Conservation (phyloP, 2,113 vertebrate genomes). For the Zeus faber region DNA sequence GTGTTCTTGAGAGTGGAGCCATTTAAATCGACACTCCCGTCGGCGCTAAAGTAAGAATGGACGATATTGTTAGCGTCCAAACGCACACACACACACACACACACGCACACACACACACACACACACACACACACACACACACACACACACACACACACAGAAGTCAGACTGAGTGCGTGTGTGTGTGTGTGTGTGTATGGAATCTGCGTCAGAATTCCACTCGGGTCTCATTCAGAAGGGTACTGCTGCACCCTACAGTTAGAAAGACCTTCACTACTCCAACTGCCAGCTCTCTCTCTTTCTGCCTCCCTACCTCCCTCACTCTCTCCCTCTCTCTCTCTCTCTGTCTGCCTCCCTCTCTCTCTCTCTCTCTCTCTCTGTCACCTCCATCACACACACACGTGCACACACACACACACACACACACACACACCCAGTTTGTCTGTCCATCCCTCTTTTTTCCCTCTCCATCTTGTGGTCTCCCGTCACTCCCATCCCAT, state of each 20-base stretch:
- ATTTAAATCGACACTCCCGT: too few species aligned
- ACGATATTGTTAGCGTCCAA: too few species aligned
- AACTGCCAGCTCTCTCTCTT: conserved; percentile 36
- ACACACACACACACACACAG: too few species aligned
- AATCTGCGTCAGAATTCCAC: conserved; percentile 17
- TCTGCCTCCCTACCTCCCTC: neutral
- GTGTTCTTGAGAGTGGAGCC: too few species aligned
- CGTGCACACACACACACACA: too few species aligned
- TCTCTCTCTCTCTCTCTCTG: neutral
- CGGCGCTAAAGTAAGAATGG: too few species aligned
- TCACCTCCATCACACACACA: too few species aligned
- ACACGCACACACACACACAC: too few species aligned
- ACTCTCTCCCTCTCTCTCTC: neutral
- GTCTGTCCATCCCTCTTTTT: neutral
- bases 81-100: too few species aligned
- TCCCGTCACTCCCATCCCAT: neutral
- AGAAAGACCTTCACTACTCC: conserved; percentile 78
- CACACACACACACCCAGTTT: neutral
- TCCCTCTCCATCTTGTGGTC: neutral
- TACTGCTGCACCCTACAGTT: conserved; percentile 99
- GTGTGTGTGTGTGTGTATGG: conserved; percentile 28
- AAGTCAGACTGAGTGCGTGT: conserved; percentile 16
- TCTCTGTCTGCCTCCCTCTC: neutral
- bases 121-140: too few species aligned
- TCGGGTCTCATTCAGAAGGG: conserved; percentile 82